Percentiles rank a stretch among this genome's conserved stretches.
Conservation (phyloP, 2,113 vertebrate species). For the Riparia riparia region DNA sequence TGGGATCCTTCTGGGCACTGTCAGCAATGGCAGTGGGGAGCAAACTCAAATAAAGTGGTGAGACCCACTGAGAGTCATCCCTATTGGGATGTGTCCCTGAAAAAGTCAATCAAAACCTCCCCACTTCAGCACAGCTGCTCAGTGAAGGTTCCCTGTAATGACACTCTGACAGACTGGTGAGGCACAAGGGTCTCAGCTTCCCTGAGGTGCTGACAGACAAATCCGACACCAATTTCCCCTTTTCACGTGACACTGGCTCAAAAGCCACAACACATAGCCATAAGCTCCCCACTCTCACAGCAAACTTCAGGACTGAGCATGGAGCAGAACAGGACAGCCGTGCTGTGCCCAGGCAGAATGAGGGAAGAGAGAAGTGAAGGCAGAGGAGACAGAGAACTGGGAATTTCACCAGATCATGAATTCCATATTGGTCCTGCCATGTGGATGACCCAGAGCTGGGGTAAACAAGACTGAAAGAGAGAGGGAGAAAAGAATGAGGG, state of each 20-base stretch:
- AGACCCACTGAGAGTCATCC: background rate
- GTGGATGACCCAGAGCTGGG: background rate
- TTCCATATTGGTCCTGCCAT: background rate
- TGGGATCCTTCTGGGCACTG: fast-evolving
- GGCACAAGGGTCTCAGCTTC: background rate
- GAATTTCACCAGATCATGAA: background rate
- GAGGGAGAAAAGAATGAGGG: background rate
- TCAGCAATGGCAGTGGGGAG: fast-evolving
- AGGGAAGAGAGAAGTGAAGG: background rate
- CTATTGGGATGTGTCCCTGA: background rate
- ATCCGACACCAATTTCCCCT: fast-evolving
- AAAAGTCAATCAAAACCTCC: background rate
- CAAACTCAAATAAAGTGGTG: background rate
- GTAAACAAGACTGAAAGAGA: background rate
- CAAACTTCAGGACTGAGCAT: background rate
- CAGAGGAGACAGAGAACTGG: background rate
- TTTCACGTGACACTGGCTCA: background rate
- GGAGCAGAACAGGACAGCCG: background rate
- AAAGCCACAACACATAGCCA: background rate
- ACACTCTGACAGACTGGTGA: background rate
- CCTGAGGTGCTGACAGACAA: background rate
- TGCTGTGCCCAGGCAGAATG: background rate
- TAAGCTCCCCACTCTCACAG: background rate
- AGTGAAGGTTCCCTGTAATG: background rate
- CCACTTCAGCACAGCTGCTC: background rate